A percentile compares a stretch with the other conserved stretches of the same genome.
phyloP scores from a whole-genome alignment of 2,797 vertebrate genomes.

The Poecilia picta region DNA sequence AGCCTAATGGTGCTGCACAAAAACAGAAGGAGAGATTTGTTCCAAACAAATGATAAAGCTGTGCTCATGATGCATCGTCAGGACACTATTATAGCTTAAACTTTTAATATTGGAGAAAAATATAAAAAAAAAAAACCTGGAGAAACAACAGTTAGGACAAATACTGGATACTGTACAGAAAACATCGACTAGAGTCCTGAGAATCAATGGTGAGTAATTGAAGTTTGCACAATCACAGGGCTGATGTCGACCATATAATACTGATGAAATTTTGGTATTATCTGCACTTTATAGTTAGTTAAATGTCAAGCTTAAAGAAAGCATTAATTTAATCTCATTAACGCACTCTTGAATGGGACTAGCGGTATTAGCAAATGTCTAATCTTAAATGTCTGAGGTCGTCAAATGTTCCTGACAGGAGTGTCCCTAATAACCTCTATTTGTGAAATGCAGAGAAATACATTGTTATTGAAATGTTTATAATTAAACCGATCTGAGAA shows the following conservation, averaged over 20 bases:
- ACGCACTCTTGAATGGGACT: background rate
- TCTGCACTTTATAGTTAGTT: background rate
- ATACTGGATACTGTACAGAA: background rate
- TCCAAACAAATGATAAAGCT: background rate
- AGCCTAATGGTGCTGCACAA: background rate
- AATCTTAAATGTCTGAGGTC: background rate
- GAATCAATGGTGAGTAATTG: background rate
- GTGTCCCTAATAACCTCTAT: background rate
- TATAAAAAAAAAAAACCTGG: background rate
- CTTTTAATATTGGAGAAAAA: too few relatives aligned
- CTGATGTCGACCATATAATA: background rate
- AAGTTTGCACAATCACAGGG: background rate
- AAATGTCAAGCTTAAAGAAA: background rate
- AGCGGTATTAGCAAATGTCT: background rate
- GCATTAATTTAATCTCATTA: background rate
- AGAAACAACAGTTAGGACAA: background rate
- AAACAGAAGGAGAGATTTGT: background rate
- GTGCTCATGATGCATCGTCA: background rate
- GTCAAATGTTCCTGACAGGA: background rate
- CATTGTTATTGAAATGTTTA: background rate
- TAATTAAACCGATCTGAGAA: background rate
- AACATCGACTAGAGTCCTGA: background rate
- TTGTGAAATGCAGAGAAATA: background rate
- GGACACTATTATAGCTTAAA: background rate
- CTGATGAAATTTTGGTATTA: too few relatives aligned